Percentiles rank a stretch among this genome's conserved stretches.
Conservation (phyloP, 2,113 vertebrate species). For the Toxostoma redivivum region DNA sequence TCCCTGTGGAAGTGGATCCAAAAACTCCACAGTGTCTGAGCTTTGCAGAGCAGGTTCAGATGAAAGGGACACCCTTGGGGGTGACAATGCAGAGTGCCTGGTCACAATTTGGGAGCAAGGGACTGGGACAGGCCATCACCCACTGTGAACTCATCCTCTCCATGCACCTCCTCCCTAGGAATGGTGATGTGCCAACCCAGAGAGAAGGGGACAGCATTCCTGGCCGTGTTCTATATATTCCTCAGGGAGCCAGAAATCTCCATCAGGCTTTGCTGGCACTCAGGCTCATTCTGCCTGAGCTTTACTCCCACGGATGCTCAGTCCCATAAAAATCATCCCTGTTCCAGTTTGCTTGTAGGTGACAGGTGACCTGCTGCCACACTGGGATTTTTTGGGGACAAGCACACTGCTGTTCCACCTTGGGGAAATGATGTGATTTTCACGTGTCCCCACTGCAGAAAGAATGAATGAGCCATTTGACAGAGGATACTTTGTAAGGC, state of each 20-base stretch:
- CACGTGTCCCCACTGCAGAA: neutral
- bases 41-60: neutral
- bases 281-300: neutral
- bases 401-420: neutral
- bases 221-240: neutral
- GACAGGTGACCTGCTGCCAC: neutral
- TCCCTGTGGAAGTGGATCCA: neutral
- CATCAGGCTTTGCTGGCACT: neutral
- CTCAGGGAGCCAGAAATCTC: neutral
- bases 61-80: neutral
- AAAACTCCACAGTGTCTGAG: neutral
- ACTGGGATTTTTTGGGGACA: neutral
- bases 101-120: neutral
- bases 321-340: neutral
- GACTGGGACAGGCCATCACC: neutral
- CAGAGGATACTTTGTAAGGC: neutral
- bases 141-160: neutral
- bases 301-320: neutral
- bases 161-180: accelerated
- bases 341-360: neutral
- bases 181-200: neutral
- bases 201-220: neutral
- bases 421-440: neutral
- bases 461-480: constrained; percentile 45
- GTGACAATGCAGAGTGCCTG: neutral